phyloP scores from a whole-genome alignment of 1,140 invertebrate genomes.

The Leptopilina clavipes region DNA sequence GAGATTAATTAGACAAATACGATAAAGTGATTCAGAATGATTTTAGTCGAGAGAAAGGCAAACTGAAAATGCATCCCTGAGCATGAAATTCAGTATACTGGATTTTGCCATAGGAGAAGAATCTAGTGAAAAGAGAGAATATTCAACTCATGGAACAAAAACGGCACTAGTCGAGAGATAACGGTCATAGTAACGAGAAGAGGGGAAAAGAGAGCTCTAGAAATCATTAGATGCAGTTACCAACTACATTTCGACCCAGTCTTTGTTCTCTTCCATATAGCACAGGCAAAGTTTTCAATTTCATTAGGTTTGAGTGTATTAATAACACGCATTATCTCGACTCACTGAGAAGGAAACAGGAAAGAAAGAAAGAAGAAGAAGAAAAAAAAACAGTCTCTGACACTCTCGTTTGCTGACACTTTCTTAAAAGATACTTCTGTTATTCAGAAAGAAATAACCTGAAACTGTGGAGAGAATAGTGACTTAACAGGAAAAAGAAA shows the following conservation, averaged over 20 bases:
- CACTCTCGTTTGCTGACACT: conserved; percentile 25
- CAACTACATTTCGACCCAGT: neutral
- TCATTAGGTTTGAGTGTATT: conserved; percentile 31
- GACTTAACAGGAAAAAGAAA: neutral
- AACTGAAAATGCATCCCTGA: conserved; percentile 10
- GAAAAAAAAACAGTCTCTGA: neutral
- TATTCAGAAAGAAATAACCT: neutral
- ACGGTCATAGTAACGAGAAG: conserved; percentile 27
- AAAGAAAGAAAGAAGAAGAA: neutral
- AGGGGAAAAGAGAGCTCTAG: conserved; percentile 11
- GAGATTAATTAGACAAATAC: too few relatives aligned
- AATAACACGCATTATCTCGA: conserved; percentile 32
- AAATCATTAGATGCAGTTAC: conserved; percentile 33
- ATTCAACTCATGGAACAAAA: conserved; percentile 23
- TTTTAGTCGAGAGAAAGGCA: neutral
- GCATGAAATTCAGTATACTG: conserved; percentile 25
- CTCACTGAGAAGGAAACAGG: conserved; percentile 1
- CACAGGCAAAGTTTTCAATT: conserved; percentile 29
- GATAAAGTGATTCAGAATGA: neutral
- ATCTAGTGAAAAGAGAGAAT: conserved; percentile 26
- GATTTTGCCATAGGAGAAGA: conserved; percentile 1
- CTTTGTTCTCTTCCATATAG: neutral
- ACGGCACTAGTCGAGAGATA: conserved; percentile 26
- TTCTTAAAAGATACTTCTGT: conserved; percentile 22
- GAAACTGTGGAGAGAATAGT: neutral